A percentile compares a stretch with the other conserved stretches of the same genome.
phyloP scores from a whole-genome alignment of 2,888 invertebrate species.

The Buathra laborator region DNA sequence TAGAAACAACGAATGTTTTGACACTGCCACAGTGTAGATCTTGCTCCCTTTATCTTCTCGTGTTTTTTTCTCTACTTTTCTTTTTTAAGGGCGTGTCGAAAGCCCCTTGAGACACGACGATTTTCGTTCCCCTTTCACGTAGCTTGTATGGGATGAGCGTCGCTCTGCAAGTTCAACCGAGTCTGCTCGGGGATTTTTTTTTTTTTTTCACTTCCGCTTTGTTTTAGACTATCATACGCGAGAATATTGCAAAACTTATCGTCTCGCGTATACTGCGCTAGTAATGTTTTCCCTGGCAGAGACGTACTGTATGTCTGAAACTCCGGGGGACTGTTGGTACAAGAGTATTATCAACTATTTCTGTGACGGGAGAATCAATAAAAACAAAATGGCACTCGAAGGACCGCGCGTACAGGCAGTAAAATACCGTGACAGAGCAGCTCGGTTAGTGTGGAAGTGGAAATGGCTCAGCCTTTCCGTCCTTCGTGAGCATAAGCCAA shows the following conservation, averaged over 20 bases:
- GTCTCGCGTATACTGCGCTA: not conserved
- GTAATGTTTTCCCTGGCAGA: not conserved
- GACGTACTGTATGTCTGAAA: not conserved
- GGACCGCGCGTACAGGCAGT: conserved; percentile 5
- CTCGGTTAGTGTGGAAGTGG: conserved; percentile 45
- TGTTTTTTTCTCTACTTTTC: conserved; percentile 27
- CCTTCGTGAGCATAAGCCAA: conserved; percentile 32
- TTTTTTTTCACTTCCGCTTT: conserved; percentile 21
- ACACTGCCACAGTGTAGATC: conserved; percentile 52
- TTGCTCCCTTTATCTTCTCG: conserved; percentile 32
- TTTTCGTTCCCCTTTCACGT: conserved; percentile 47
- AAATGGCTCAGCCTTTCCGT: conserved; percentile 35
- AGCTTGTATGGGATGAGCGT: conserved; percentile 32
- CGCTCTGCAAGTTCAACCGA: conserved; percentile 45
- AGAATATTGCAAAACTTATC: not conserved
- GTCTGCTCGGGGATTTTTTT: conserved; percentile 14
- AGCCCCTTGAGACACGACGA: conserved; percentile 67
- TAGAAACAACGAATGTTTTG: conserved; percentile 64
- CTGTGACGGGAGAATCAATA: conserved; percentile 24
- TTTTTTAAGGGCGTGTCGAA: conserved; percentile 64
- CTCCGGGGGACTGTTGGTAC: not conserved
- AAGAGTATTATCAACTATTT: not conserved
- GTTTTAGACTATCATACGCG: not conserved
- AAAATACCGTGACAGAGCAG: conserved; percentile 21
- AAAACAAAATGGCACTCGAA: conserved; percentile 27